phyloP scores from a whole-genome alignment of 2,888 invertebrate genomes.

The Pelosia muscerda region DNA sequence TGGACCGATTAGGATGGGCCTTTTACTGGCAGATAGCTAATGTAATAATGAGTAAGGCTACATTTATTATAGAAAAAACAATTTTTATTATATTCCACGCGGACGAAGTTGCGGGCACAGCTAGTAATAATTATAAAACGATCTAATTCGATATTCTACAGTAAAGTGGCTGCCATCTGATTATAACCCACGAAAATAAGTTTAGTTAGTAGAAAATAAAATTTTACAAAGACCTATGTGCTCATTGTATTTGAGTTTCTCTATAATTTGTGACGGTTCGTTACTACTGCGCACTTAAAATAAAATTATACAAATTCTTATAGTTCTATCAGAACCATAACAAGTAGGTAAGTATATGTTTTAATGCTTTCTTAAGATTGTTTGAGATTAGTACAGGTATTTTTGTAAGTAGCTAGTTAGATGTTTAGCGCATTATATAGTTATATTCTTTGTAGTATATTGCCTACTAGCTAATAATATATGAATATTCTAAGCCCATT shows the following conservation, averaged over 20 bases:
- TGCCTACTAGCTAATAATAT: too few species aligned
- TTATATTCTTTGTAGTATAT: too few species aligned
- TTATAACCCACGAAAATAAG: neutral
- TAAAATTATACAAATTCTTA: slow-evolving; percentile 5
- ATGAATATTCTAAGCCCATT: too few species aligned
- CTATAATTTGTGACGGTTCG: slow-evolving; percentile 15
- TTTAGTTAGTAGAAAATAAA: slow-evolving; percentile 14
- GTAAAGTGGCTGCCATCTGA: too few species aligned
- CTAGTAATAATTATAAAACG: too few species aligned
- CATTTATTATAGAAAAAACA: too few species aligned
- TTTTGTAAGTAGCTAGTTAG: neutral
- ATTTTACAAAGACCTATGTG: slow-evolving; percentile 8
- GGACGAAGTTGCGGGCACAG: too few species aligned
- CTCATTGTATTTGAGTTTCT: slow-evolving; percentile 12
- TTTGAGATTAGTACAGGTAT: neutral
- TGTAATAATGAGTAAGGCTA: too few species aligned
- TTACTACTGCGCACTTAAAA: slow-evolving; percentile 12
- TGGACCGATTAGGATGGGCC: too few species aligned
- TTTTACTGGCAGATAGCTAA: too few species aligned
- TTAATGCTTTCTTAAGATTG: neutral
- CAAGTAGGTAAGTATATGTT: neutral
- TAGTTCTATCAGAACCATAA: neutral
- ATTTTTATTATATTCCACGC: too few species aligned
- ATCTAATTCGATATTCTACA: too few species aligned
- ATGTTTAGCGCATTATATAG: neutral